Percentiles rank a stretch among this genome's conserved stretches.
These are phyloP conservation scores for Hypomecis atomaria DNA, from an alignment of 2,888 invertebrate genomes.

Conservation along the genomic window DNA sequence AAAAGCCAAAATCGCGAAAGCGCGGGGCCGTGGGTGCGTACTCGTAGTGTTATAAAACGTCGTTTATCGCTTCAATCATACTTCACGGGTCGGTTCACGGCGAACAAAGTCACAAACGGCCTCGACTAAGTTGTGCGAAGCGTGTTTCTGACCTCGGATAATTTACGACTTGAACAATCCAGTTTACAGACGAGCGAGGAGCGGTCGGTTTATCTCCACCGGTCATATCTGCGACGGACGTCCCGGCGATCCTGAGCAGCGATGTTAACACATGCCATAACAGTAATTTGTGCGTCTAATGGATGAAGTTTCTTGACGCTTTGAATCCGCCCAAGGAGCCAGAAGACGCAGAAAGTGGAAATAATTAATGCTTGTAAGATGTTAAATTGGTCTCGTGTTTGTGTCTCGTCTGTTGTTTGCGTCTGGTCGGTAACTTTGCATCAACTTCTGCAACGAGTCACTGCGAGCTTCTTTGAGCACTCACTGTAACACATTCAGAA, in stretches of 20 bases:
- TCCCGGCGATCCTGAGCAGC: conserved; percentile 56
- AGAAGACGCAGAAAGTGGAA: conserved; percentile 49
- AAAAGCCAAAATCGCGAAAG: conserved; percentile 21
- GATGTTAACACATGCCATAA: conserved; percentile 62
- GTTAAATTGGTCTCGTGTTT: conserved; percentile 46
- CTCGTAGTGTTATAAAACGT: conserved; percentile 48
- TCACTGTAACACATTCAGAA: conserved; percentile 29
- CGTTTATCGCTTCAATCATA: conserved; percentile 60
- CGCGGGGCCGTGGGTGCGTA: conserved; percentile 23
- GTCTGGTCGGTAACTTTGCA: conserved; percentile 43
- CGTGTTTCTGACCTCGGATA: conserved; percentile 73
- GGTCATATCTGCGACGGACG: conserved; percentile 74
- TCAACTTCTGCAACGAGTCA: conserved; percentile 41
- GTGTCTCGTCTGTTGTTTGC: conserved; percentile 45
- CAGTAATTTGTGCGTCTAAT: conserved; percentile 69
- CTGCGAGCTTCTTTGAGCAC: conserved; percentile 36
- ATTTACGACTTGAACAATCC: conserved; percentile 74
- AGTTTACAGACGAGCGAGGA: conserved; percentile 64
- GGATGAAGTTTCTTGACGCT: conserved; percentile 61
- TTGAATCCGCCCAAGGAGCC: conserved; percentile 55
- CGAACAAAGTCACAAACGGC: conserved; percentile 69
- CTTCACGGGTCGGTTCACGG: conserved; percentile 59
- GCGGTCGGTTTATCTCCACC: conserved; percentile 63
- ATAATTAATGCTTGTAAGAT: conserved; percentile 46
- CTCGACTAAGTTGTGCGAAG: conserved; percentile 63